Conservation (phyloP, 2,113 vertebrate genomes). For the Hippoglossus stenolepis region DNA sequence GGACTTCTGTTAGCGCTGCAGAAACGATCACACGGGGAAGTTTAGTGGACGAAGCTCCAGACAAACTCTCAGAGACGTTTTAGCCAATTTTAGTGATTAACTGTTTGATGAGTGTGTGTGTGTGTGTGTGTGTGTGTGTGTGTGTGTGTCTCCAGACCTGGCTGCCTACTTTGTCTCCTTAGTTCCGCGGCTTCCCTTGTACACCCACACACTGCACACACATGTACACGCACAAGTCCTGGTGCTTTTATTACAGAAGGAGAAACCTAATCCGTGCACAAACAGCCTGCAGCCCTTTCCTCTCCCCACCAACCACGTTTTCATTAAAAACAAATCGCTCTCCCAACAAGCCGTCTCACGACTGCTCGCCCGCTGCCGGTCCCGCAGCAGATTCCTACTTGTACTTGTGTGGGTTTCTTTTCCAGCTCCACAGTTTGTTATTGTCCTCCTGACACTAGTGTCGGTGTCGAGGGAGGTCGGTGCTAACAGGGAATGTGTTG, state of each 20-base stretch:
- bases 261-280: constrained; percentile 79
- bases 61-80: constrained; percentile 1
- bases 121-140: constrained; percentile 21
- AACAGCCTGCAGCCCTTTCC: constrained; percentile 71
- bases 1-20: constrained; percentile 14
- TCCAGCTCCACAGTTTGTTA: constrained; percentile 64
- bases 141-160: constrained; percentile 1
- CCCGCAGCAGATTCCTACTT: constrained; percentile 51
- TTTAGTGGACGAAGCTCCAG: constrained; percentile 11
- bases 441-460: constrained; percentile 62
- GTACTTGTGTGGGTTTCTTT: constrained; percentile 43
- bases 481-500: constrained; percentile 63
- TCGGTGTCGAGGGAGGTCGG: constrained; percentile 34
- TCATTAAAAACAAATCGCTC: constrained; percentile 75
- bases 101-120: constrained; percentile 42
- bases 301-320: constrained; percentile 74
- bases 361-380: constrained; percentile 56
- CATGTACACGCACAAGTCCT: constrained; percentile 38
- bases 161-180: constrained; percentile 39
- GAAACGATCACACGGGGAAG: constrained; percentile 38
- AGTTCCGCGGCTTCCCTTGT: constrained; percentile 44
- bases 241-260: constrained; percentile 74
- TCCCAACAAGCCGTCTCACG: constrained; percentile 66
- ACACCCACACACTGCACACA: constrained; percentile 44
- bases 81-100: constrained; percentile 20